phyloP scores from a whole-genome alignment of 2,888 invertebrate genomes.

The Gryllus longicercus region DNA sequence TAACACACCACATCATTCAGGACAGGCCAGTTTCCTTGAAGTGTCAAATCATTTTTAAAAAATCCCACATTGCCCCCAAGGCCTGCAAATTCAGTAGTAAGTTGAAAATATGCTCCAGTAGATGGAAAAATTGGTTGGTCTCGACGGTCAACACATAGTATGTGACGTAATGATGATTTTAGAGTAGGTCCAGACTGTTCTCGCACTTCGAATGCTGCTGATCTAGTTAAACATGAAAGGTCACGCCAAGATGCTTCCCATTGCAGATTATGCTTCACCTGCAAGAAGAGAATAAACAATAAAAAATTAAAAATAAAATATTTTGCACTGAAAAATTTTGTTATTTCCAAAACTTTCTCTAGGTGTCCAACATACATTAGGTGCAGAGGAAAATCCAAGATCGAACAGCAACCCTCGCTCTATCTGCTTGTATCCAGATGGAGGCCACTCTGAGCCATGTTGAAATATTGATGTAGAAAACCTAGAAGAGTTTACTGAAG shows the following conservation, averaged over 20 bases:
- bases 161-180: conserved; percentile 82
- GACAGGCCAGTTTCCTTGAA: conserved; percentile 67
- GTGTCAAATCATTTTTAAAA: conserved; percentile 72
- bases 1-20: conserved; percentile 57
- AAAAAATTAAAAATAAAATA: background rate
- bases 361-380: background rate
- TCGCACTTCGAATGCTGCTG: conserved; percentile 77
- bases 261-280: conserved; percentile 79
- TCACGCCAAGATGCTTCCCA: conserved; percentile 86
- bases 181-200: conserved; percentile 87
- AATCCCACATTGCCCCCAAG: conserved; percentile 91
- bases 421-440: conserved; percentile 76
- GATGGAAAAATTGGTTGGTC: conserved; percentile 79
- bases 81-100: conserved; percentile 80
- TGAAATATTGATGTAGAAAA: conserved; percentile 71
- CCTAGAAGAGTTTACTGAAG: conserved; percentile 49
- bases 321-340: background rate
- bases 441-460: conserved; percentile 70
- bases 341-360: background rate
- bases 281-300: conserved; percentile 34
- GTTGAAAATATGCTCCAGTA: conserved; percentile 65
- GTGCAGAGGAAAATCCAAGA: conserved; percentile 50
- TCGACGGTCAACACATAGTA: conserved; percentile 71
- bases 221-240: conserved; percentile 66
- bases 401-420: conserved; percentile 77